These are phyloP conservation scores for Chaitophorus viminalis DNA, from an alignment of 2,888 invertebrate species.

Conservation along the genomic window DNA sequence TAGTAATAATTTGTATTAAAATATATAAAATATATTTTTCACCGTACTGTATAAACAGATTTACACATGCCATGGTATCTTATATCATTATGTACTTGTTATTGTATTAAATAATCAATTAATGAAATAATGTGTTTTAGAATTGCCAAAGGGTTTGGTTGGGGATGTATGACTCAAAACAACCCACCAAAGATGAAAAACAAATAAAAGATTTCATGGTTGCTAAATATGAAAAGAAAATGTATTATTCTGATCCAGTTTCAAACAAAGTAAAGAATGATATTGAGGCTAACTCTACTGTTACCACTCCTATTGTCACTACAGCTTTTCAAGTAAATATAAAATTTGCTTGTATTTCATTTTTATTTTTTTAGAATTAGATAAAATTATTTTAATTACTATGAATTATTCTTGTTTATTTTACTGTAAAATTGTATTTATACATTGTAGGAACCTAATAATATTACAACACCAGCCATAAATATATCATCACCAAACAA, in stretches of 20 bases:
- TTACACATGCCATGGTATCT: background rate
- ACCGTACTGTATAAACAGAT: background rate
- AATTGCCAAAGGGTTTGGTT: constrained; percentile 93
- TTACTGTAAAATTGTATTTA: background rate
- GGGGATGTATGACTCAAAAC: constrained; percentile 81
- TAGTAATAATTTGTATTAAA: background rate
- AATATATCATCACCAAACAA: constrained; percentile 55
- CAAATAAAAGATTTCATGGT: constrained; percentile 92
- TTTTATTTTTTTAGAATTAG: background rate
- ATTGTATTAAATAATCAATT: background rate
- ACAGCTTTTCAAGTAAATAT: constrained; percentile 46
- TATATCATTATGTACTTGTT: background rate
- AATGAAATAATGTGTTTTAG: constrained; percentile 66
- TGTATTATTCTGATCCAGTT: constrained; percentile 75
- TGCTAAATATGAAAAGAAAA: constrained; percentile 93
- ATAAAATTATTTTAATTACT: background rate
- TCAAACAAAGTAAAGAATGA: constrained; percentile 72
- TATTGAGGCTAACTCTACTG: constrained; percentile 5
- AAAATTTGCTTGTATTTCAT: background rate
- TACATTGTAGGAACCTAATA: constrained; percentile 16
- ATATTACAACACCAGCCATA: constrained; percentile 23
- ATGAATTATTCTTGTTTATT: background rate
- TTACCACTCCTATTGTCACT: constrained; percentile 8
- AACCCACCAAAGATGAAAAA: constrained; percentile 82
- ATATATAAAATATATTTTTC: background rate